A percentile compares a stretch with the other conserved stretches of the same genome.
These are phyloP conservation scores for Drosophila saltans DNA, from an alignment of 1,140 invertebrate genomes.

Conservation along the genomic window DNA sequence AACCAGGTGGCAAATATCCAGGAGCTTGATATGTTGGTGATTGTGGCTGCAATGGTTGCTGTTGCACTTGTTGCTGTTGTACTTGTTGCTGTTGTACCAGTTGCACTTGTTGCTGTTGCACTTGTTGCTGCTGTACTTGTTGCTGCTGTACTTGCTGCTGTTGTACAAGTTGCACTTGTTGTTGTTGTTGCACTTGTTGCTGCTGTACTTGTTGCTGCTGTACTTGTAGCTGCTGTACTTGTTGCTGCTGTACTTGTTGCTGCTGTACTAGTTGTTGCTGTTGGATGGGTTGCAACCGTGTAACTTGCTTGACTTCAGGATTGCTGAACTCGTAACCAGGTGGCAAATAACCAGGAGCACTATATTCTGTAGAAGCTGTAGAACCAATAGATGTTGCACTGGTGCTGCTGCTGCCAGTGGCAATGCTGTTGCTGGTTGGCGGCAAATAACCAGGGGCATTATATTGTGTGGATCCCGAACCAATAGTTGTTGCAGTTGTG, in stretches of 20 bases:
- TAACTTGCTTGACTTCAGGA: slow-evolving; percentile 25
- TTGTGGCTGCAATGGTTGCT: too few species aligned
- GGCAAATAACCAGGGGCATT: slow-evolving; percentile 60
- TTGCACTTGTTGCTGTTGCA: too few species aligned
- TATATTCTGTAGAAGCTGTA: slow-evolving; percentile 19
- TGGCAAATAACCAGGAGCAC: slow-evolving; percentile 59
- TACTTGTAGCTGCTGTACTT: slow-evolving; percentile 10
- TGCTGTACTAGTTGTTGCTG: slow-evolving; percentile 19
- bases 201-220: slow-evolving; percentile 22
- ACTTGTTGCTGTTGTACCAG: not conserved
- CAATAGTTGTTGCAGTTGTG: slow-evolving; percentile 4
- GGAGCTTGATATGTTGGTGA: slow-evolving; percentile 26
- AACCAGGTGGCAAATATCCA: slow-evolving; percentile 59
- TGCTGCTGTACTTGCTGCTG: too few species aligned
- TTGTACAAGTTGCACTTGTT: not conserved
- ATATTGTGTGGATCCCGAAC: slow-evolving; percentile 1
- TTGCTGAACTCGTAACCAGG: slow-evolving; percentile 62
- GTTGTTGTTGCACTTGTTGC: slow-evolving; percentile 26
- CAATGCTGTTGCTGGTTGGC: slow-evolving; percentile 16
- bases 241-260: slow-evolving; percentile 15
- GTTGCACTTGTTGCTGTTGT: not conserved
- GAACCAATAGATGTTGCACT: slow-evolving; percentile 17
- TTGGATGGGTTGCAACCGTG: slow-evolving; percentile 30
- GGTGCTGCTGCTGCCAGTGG: slow-evolving; percentile 2
- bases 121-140: too few species aligned